Evolutionary conservation across 2,888 invertebrate genomes (phyloP), one percentile per base, ranked within the genome.

Genomic region (Lasioglossum calceatum): DNA sequence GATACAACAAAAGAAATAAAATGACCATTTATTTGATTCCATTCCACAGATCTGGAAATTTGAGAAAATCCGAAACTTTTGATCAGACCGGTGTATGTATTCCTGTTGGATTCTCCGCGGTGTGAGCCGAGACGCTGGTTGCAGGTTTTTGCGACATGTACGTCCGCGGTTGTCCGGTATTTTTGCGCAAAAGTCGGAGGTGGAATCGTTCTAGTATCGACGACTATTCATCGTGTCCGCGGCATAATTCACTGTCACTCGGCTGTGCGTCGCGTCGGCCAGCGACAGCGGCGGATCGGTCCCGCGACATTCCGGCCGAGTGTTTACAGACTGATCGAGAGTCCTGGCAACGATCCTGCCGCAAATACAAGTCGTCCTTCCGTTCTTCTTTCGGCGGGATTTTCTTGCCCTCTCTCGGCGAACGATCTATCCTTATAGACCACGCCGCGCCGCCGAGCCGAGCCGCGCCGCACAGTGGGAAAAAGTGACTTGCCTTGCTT

Each of bases 281-380:
- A 42, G 76, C 79, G 87, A 81, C 85, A 77, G 71, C 72, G 76
- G 54, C 67, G 42, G 50, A 76, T 79, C 75, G 82, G 77, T 75
- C 23, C 23, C 87, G 7, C 23, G 76, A 44, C 87, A 87, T 87
- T 87, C 87, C 87, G 77, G 2, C 19, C 76, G 75, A 82, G 78
- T 88, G 88, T 89, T 86, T 88, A 89, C 86, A 86, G 88, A 72
- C 84, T 67, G 84, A 85, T 79, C 87, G 76, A 61, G 76, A 81
- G 77, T 61, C 36, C 79, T 82, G 67, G 47, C 44, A 44, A 76
- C 58, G 86, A 83, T 84, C 81, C 80, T 80, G 78, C 75, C 16
- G 81, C 77, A 88, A 89, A 86, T 88, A 88, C 86, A 88, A 86
- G 88, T 84, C 84, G 88, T 86, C 88, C 88, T 86, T 88, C 82